phyloP scores from a whole-genome alignment of 2,113 vertebrate species.

The Spea bombifrons region DNA sequence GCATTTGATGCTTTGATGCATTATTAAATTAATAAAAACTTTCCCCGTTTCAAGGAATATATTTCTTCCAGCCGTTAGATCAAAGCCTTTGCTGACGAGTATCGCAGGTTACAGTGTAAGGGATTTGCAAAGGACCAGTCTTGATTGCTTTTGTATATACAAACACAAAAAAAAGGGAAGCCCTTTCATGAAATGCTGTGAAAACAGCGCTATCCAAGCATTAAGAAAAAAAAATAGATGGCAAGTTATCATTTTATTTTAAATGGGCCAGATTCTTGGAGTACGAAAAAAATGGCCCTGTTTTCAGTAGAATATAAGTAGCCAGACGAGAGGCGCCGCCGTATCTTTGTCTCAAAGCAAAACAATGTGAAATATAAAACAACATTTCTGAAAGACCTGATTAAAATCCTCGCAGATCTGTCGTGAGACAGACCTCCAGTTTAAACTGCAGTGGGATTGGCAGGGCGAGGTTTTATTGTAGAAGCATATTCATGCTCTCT shows the following conservation, averaged over 20 bases:
- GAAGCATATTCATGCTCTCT: slow-evolving; percentile 1
- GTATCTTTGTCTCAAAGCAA: slow-evolving; percentile 57
- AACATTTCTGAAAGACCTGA: slow-evolving; percentile 50
- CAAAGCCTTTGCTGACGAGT: slow-evolving; percentile 60
- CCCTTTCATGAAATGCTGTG: slow-evolving; percentile 50
- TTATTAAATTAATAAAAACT: slow-evolving; percentile 53
- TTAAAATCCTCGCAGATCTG: slow-evolving; percentile 21
- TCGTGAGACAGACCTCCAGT: slow-evolving; percentile 26
- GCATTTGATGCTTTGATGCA: slow-evolving; percentile 51
- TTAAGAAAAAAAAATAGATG: slow-evolving; percentile 53
- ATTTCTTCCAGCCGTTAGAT: slow-evolving; percentile 57
- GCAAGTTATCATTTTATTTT: slow-evolving; percentile 52
- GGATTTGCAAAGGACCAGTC: slow-evolving; percentile 53
- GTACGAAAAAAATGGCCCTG: slow-evolving; percentile 28
- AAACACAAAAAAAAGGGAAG: slow-evolving; percentile 51
- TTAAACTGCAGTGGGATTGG: not conserved
- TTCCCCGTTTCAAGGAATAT: slow-evolving; percentile 58
- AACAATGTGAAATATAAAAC: slow-evolving; percentile 53
- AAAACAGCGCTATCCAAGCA: slow-evolving; percentile 55
- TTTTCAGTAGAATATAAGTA: slow-evolving; percentile 56
- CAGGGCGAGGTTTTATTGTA: slow-evolving; percentile 12
- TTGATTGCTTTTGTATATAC: slow-evolving; percentile 56
- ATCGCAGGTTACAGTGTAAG: slow-evolving; percentile 52
- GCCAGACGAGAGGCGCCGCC: slow-evolving; percentile 50
- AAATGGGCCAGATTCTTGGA: slow-evolving; percentile 43